A percentile compares a stretch with the other conserved stretches of the same genome.
phyloP scores from a whole-genome alignment of 1,140 invertebrate species.

The Saccostrea cuccullata region DNA sequence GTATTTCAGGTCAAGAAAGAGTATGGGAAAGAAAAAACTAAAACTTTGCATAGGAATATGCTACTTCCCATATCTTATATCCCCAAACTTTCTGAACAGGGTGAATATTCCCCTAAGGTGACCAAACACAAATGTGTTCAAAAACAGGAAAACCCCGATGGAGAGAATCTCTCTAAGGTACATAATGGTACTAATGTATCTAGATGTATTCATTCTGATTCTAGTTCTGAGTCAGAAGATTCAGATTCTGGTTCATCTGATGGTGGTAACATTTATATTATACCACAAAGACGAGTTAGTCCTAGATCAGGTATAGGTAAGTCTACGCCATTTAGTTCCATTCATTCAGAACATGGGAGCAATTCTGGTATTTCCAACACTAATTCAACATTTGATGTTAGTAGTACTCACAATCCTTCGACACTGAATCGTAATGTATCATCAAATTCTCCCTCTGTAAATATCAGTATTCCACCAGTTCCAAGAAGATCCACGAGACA shows the following conservation, averaged over 20 bases:
- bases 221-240: background rate
- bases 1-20: constrained; percentile 37
- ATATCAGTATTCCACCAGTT: background rate
- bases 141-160: background rate
- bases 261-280: background rate
- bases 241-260: constrained; percentile 10
- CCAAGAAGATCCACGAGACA: background rate
- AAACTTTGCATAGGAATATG: constrained; percentile 51
- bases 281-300: background rate
- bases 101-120: background rate
- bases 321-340: background rate
- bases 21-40: background rate
- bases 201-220: background rate
- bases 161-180: too few species aligned
- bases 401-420: background rate
- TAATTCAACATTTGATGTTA: background rate
- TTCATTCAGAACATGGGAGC: background rate
- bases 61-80: constrained; percentile 40
- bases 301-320: background rate
- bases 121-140: background rate
- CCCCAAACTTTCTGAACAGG: background rate
- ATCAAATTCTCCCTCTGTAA: too few species aligned
- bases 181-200: background rate
- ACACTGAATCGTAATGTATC: too few species aligned
- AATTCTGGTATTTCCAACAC: background rate